phyloP scores from a whole-genome alignment of 92 coral and sea anemone species.

The Phymanthus crucifer region DNA sequence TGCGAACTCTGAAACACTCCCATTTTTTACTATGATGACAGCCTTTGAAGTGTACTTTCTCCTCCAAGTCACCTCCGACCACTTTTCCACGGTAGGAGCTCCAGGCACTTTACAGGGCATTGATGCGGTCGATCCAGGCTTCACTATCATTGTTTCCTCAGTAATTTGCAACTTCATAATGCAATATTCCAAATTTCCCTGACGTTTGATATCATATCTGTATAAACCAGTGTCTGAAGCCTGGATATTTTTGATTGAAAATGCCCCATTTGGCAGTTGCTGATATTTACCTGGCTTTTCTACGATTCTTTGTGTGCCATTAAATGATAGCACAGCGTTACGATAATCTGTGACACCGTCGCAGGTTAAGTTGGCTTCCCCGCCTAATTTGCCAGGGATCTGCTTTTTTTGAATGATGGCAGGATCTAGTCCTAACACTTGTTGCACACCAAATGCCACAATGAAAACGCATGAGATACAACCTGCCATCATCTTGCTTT shows the following conservation, averaged over 20 bases:
- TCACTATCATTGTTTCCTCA: neutral
- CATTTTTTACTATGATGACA: neutral
- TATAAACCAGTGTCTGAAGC: neutral
- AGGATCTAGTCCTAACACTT: neutral
- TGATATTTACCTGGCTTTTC: neutral
- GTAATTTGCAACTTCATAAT: neutral
- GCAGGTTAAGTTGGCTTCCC: neutral
- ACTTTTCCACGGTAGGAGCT: neutral
- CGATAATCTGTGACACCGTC: neutral
- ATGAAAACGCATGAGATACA: neutral
- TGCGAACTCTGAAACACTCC: neutral
- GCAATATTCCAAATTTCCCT: neutral
- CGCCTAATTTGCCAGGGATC: neutral
- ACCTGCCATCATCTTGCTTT: neutral
- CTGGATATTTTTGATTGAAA: neutral
- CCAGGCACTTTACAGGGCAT: neutral
- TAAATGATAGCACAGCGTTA: neutral
- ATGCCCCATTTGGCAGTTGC: neutral
- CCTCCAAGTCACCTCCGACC: neutral
- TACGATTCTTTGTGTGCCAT: neutral
- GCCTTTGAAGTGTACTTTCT: neutral
- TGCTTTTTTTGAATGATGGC: neutral
- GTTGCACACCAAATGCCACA: neutral
- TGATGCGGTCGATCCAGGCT: neutral
- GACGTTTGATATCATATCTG: too few species aligned